phyloP scores from a whole-genome alignment of 2,113 vertebrate species.

The Entosphenus tridentatus region DNA sequence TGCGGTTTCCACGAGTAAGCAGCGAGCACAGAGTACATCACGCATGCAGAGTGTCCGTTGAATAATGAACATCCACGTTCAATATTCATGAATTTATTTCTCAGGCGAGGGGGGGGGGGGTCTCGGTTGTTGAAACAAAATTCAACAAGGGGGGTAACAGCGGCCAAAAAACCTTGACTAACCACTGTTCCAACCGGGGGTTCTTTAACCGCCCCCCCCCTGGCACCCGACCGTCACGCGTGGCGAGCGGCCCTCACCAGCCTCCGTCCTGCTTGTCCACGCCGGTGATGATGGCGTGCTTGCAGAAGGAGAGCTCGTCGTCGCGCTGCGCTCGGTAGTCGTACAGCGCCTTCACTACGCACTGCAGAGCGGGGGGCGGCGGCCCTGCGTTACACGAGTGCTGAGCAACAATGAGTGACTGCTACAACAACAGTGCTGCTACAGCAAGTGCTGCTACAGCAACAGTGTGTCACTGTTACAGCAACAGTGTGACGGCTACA shows the following conservation, averaged over 20 bases:
- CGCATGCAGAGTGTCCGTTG: no score
- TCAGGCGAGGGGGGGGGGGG: neutral
- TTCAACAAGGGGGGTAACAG: neutral
- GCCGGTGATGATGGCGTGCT: slow-evolving; percentile 46
- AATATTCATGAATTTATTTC: no score
- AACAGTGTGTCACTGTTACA: no score
- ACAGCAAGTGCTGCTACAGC: no score
- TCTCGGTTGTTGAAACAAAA: neutral
- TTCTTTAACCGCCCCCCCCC: neutral
- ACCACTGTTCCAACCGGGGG: neutral
- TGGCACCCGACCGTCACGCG: neutral
- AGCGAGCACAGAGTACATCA: no score
- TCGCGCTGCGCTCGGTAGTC: slow-evolving; percentile 57
- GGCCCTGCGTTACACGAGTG: no score
- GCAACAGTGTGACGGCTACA: no score
- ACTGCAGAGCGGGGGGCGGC: slow-evolving; percentile 17
- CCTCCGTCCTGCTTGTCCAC: slow-evolving; percentile 54
- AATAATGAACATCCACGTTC: no score
- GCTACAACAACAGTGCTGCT: no score
- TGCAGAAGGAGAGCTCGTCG: slow-evolving; percentile 54
- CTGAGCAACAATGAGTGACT: no score
- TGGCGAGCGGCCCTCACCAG: slow-evolving; percentile 26
- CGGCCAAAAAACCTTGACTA: neutral
- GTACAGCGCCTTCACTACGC: slow-evolving; percentile 46
- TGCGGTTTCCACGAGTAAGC: no score